Base-by-base conservation (phyloP, 2,888 invertebrate genomes). In the Eucriotettix oculatus region DNA sequence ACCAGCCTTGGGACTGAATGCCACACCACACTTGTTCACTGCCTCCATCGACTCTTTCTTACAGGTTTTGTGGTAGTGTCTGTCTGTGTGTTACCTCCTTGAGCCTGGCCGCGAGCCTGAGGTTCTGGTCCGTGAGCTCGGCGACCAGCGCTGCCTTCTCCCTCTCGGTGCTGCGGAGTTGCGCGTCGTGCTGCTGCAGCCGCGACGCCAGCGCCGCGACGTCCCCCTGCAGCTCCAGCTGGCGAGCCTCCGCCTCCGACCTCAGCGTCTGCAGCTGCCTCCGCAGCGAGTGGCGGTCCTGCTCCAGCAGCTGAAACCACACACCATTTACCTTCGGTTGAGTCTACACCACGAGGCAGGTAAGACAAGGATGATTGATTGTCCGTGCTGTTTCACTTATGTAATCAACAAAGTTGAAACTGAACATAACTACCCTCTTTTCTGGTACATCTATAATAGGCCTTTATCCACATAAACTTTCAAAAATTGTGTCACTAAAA, bases 101-200 rank as follows among this genome's bases (percentile, higher is more conserved):
- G 61, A 96, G 80, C 74, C 94, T 91, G 58, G 82, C 80, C 10
- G 92, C 90, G 56, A 96, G 80, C 64, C 90, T 78, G 60, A 87
- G 84, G 74, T 95, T 95, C 75, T 96, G 95, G 63, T 90, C 88
- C 42, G 88, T 89, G 64, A 95, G 78, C 75, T 95, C 87, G 58
- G 84, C 79, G 63, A 95, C 87, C 61, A 93, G 77, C 64, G 80
- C 79, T 63, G 86, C 82, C 71, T 91, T 91, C 68, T 93, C 92
- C 66, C 80, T 77, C 66, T 83, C 79, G 65, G 72, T 69, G 61
- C 71, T 69, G 17, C 68, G 70, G 56, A 73, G 68, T 52, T 71
- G 67, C 55, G 70, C 68, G 63, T 75, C 73, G 63, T 75, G 72
- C 58, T 78, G 78, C 60, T 83, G 83, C 65, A 94, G 79, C 72